Evolutionary conservation across 2,888 invertebrate genomes (phyloP), one percentile per base, ranked within the genome.

Genomic region (Pseudoips prasinana): DNA sequence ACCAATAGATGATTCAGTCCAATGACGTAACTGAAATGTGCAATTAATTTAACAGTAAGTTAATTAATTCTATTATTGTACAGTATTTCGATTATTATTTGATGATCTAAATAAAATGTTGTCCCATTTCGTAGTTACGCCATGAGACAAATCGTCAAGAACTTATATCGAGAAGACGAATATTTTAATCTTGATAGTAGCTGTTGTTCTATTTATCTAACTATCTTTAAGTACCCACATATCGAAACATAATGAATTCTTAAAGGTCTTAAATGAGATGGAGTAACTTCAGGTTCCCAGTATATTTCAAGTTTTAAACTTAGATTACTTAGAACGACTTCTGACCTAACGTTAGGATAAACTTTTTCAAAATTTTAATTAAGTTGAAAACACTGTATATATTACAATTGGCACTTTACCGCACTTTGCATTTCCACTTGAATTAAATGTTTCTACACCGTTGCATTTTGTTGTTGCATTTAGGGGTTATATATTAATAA

Each of bases 401-500:
- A 64, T 67, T 64, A 62, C 56, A 47, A 75, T 75, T 80, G 78
- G 82, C 83, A 82, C 57, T 46, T 44, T 57, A 54, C 75, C 60
- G 84, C 86, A 84, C 83, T 74, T 51, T 72, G 74, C 79, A 82
- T 79, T 70, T 68, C 62, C 72, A 77, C 75, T 64, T 71, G 58
- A 62, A 61, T 58, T 68, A 62, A 75, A 68, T 81, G 73, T 83
- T 76, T 73, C 46, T 69, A 75, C 79, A 79, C 82, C 40, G 48
- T 75, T 79, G 77, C 77, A 81, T 81, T 73, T 80, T 74, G 73
- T 75, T 72, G 78, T 81, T 75, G 77, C 75, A 83, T 80, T 67
- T 55, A 65, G 40, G 65, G 58, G 54, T 58, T 61, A 58, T 58
- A 50, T 52, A 51, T 46, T 46, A 44, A 49, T 37, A 42, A 49